Conservation (phyloP, 2,888 invertebrate species). For the Pheosia gnoma region DNA sequence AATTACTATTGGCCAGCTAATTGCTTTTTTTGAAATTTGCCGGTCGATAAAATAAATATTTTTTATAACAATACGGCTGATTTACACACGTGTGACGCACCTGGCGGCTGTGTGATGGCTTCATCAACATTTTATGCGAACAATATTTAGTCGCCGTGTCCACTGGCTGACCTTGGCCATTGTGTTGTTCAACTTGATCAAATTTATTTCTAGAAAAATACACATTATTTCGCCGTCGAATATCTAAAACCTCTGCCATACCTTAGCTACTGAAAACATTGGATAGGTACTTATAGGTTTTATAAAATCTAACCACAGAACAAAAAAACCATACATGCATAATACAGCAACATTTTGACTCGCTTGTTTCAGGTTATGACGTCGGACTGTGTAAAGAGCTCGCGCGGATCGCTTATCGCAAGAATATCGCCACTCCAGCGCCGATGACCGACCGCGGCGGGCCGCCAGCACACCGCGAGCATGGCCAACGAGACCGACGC, state of each 20-base stretch:
- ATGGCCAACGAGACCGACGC: conserved; percentile 75
- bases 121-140: conserved; percentile 13
- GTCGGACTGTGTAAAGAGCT: conserved; percentile 25
- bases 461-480: conserved; percentile 44
- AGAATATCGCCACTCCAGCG: conserved; percentile 27
- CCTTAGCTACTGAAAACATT: neutral
- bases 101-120: conserved; percentile 21
- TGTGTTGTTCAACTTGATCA: conserved; percentile 14
- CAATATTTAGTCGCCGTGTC: conserved; percentile 7
- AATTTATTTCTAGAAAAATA: neutral
- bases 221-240: neutral
- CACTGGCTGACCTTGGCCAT: conserved; percentile 19
- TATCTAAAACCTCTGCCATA: no score
- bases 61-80: neutral
- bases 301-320: neutral
- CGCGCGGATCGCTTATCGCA: conserved; percentile 25
- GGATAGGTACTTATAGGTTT: neutral
- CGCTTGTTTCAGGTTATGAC: conserved; percentile 57
- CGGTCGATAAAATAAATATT: neutral
- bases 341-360: neutral
- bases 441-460: conserved; percentile 51
- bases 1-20: neutral
- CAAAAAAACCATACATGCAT: neutral
- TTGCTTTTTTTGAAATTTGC: neutral
- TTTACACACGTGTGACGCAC: conserved; percentile 38